These are phyloP conservation scores for Carlito syrichta DNA, from an alignment of 2,113 vertebrate genomes.

Conservation along the genomic window DNA sequence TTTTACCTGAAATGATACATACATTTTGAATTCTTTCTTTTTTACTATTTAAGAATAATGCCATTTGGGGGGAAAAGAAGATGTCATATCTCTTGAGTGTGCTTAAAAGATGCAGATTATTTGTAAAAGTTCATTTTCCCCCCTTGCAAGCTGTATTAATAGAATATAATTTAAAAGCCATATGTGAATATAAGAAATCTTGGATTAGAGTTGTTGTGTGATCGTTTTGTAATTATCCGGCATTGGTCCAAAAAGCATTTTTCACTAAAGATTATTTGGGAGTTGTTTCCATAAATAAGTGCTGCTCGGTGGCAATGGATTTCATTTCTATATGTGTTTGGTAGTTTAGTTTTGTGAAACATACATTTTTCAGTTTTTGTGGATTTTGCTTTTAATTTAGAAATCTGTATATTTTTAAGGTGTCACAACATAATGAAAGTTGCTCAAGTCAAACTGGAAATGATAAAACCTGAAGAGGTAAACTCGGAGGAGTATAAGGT, in stretches of 20 bases:
- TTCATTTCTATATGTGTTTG: not conserved
- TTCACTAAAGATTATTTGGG: not conserved
- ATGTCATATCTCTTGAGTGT: not conserved
- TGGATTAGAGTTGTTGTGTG: not conserved
- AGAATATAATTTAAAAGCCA: constrained; percentile 1
- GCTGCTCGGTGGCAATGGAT: not conserved
- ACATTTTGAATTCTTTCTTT: not conserved
- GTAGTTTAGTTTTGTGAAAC: not conserved
- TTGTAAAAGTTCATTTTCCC: not conserved
- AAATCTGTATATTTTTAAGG: constrained; percentile 78
- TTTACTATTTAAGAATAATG: not conserved
- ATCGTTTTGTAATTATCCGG: not conserved
- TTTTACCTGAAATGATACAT: not conserved
- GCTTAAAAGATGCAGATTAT: not conserved
- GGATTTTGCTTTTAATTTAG: constrained; percentile 29
- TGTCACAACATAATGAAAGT: constrained; percentile 98
- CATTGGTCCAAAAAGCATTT: not conserved
- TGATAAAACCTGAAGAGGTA: constrained; percentile 96
- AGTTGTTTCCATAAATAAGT: not conserved
- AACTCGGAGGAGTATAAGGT: constrained; percentile 97
- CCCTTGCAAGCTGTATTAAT: not conserved
- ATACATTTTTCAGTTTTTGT: not conserved
- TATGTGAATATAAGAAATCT: not conserved
- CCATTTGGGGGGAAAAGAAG: not conserved
- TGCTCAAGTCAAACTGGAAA: constrained; percentile 95